Percentiles rank a stretch among this genome's conserved stretches.
Evolutionary conservation across 2,797 vertebrate genomes (phyloP).

Genomic region (Arnoldichthys spilopterus): DNA sequence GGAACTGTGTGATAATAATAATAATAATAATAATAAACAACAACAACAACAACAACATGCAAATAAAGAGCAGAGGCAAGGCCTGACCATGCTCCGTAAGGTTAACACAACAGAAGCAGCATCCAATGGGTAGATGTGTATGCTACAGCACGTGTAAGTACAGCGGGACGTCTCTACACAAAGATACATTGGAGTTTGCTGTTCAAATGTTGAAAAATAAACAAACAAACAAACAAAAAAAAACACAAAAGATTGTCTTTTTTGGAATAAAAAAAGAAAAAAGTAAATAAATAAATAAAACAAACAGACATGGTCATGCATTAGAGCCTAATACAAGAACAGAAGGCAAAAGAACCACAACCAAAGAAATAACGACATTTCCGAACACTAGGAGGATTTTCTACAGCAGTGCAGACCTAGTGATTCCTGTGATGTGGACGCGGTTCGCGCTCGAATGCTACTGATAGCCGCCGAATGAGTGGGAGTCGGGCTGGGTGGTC

Average conservation of each 20-base stretch:
- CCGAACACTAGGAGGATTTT: conserved; percentile 94
- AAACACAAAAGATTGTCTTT: no score
- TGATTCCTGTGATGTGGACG: conserved; percentile 99
- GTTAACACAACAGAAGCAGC: conserved; percentile 99
- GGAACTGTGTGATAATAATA: conserved; percentile 91
- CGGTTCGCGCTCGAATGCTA: no score
- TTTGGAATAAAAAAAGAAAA: conserved; percentile 88
- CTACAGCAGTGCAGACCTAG: conserved; percentile 96
- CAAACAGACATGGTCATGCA: conserved; percentile 72
- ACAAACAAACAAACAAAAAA: no score
- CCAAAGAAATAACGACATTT: conserved; percentile 94
- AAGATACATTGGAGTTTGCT: conserved; percentile 95
- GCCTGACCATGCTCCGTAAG: conserved; percentile 97
- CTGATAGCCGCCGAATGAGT: no score
- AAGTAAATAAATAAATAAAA: conserved; percentile 80
- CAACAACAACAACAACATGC: conserved; percentile 86
- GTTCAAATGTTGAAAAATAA: no score
- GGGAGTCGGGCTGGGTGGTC: no score
- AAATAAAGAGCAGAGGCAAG: conserved; percentile 86
- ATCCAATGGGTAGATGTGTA: conserved; percentile 99
- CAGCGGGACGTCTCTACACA: conserved; percentile 98
- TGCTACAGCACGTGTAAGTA: conserved; percentile 97
- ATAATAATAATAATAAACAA: conserved; percentile 83
- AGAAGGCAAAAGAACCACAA: conserved; percentile 98
- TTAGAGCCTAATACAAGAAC: conserved; percentile 84